Evolutionary conservation across 2,888 invertebrate genomes (phyloP), one percentile per base, ranked within the genome.

Genomic region (Scotopteryx bipunctaria): DNA sequence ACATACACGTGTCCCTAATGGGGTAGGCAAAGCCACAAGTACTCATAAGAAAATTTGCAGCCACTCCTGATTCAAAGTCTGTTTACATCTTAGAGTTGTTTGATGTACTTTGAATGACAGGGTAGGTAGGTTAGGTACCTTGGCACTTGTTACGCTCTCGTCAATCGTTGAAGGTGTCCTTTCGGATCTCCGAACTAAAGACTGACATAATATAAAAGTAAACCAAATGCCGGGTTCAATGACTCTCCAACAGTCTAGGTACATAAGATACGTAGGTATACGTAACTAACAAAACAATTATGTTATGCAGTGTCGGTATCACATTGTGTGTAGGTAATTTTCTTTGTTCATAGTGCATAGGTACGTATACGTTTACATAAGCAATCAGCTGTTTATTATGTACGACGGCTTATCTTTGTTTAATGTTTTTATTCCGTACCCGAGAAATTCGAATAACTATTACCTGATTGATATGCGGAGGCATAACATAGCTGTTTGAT

Each of bases 361-460:
- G 5, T 36, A 19, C 14, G 14, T 36, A 62, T 44, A 36, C 38
- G 61, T 63, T 64, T 66, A 61, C 66, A 61, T 61, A 61, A 58
- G 49, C 58, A 69, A 73, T 71, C 73, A 71, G 68, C 71, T 73
- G 71, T 67, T 67, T 67, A 57, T 56, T 58, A 56, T 58, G 57
- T 50, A 45, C 36, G 27, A 15, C 47, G 14, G 35, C 54, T 64
- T 69, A 71, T 67, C 69, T 47, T 29, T 64, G 61, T 62, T 63
- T 46, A 48, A 46, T 59, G 44, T 61, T 57, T 61, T 50, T 48
- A 52, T 59, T 57, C 55, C 16, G 35, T 59, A 33, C 51, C 40
- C 33, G 54, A 53, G 35, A 50, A 50, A 43, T 60, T 51, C 9
- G 21, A 50, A 46, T 46, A 16, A 37, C n/a, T 29, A 32, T 11